Percentiles rank a stretch among this genome's conserved stretches.
Conservation (phyloP, 2,888 invertebrate species). For the Subacronicta megacephala region DNA sequence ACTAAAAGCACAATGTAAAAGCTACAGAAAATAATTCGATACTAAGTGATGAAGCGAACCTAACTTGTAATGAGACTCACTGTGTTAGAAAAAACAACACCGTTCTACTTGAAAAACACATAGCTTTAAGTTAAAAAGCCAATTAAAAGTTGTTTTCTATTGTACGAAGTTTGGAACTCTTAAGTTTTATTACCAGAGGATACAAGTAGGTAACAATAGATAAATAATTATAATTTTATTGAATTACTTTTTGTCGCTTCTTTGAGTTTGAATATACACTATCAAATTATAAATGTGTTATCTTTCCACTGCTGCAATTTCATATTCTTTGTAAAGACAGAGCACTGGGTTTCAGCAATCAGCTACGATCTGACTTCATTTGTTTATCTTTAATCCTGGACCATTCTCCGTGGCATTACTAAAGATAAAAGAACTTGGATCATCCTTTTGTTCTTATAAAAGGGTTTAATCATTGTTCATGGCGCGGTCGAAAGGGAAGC, state of each 20-base stretch:
- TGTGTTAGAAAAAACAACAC: conserved; percentile 45
- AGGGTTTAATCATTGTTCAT: conserved; percentile 54
- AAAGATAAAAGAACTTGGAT: conserved; percentile 50
- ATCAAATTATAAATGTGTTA: conserved; percentile 8
- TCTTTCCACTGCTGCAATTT: conserved; percentile 13
- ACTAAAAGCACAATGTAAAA: conserved; percentile 41
- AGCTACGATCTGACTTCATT: conserved; percentile 46
- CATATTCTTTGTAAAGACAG: conserved; percentile 27
- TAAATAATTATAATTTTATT: conserved; percentile 18
- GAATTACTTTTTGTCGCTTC: conserved; percentile 14
- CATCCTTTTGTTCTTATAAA: conserved; percentile 52
- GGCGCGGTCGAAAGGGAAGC: conserved; percentile 39
- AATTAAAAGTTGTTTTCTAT: conserved; percentile 63
- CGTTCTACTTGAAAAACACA: conserved; percentile 44
- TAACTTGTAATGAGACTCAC: conserved; percentile 39
- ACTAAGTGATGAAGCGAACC: conserved; percentile 33
- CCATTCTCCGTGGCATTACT: conserved; percentile 44
- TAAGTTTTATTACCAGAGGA: conserved; percentile 24
- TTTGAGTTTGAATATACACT: conserved; percentile 10
- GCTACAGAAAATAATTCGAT: conserved; percentile 35
- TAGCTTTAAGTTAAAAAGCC: conserved; percentile 60
- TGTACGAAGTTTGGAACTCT: conserved; percentile 51
- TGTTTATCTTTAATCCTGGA: conserved; percentile 52
- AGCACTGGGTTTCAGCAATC: conserved; percentile 33
- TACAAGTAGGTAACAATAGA: conserved; percentile 24